These are phyloP conservation scores for Balaenoptera acutorostrata DNA, from an alignment of 2,113 vertebrate species.

Conservation along the genomic window DNA sequence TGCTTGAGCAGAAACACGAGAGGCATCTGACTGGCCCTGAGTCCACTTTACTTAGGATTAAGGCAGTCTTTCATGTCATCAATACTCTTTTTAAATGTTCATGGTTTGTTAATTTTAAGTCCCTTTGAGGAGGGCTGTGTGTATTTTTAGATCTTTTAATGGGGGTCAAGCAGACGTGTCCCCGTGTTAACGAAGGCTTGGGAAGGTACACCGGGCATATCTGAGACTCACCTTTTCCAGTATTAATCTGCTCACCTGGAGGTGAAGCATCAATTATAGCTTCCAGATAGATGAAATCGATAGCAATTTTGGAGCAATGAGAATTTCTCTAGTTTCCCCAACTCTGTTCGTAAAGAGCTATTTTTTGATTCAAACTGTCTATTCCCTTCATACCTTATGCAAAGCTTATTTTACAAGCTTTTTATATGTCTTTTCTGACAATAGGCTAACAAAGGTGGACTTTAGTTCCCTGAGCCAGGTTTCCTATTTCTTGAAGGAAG, in stretches of 20 bases:
- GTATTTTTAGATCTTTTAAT: conserved; percentile 11
- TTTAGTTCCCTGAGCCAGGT: neutral
- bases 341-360: neutral
- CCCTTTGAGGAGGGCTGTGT: neutral
- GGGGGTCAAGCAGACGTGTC: neutral
- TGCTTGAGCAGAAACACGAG: neutral
- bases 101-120: neutral
- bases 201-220: neutral
- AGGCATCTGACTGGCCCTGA: neutral
- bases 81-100: conserved; percentile 9
- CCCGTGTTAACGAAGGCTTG: neutral
- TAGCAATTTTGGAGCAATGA: neutral
- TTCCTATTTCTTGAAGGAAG: neutral
- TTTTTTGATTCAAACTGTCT: neutral
- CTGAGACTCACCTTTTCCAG: neutral
- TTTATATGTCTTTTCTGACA: neutral
- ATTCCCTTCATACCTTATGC: neutral
- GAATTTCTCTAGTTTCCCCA: neutral
- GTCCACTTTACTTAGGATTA: neutral
- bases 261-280: neutral
- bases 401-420: neutral
- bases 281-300: neutral
- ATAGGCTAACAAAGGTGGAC: neutral
- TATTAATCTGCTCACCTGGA: neutral
- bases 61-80: neutral